Evolutionary conservation across 2,888 invertebrate genomes (phyloP), one percentile per base, ranked within the genome.

Genomic region (Melieria omissa): DNA sequence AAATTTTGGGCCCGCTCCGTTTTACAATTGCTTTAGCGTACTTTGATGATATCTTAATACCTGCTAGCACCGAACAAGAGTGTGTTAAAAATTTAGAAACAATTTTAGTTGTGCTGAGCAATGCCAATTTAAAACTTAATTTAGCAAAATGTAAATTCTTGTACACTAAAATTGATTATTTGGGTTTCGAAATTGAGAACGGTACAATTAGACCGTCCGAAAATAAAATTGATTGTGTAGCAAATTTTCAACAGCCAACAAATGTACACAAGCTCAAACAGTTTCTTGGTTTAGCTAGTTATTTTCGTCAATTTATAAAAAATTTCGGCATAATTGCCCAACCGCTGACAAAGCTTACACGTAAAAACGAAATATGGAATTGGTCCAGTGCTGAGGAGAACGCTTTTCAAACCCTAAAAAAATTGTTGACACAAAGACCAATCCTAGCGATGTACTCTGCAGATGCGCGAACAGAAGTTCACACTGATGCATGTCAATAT

Each of bases 1-100:
- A 49, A 49, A 49, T 49, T 49, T 12, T 49, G 9, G 49, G 57
- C 29, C 47, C 84, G 80, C 81, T 29, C 29, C 29, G 29, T 29
- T 29, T 29, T 29, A 29, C 29, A 49, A 49, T 49, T 49, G 49
- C 49, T 10, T 12, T 49, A 10, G 49, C 49, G 12, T 49, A 49
- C 12, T 49, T 49, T 49, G 49, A 49, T 49, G 49, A 49, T 49
- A 49, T 49, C 9, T 49, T 49, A 49, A 49, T 81, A 10, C 77
- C 79, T 52, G 52, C 29, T 29, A 29, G 29, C 29, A 29, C 29
- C 29, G 29, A 29, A 29, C 29, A 29, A 29, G 29, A 29, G 29
- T 29, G 29, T 29, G 29, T 29, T 29, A 29, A 29, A 29, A 29
- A 29, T 29, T 29, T 29, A 29, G 29, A 29, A 29, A 29, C 29